Percentiles rank a stretch among this genome's conserved stretches.
Evolutionary conservation across 2,888 invertebrate species (phyloP).

Genomic region (Blomia tropicalis): DNA sequence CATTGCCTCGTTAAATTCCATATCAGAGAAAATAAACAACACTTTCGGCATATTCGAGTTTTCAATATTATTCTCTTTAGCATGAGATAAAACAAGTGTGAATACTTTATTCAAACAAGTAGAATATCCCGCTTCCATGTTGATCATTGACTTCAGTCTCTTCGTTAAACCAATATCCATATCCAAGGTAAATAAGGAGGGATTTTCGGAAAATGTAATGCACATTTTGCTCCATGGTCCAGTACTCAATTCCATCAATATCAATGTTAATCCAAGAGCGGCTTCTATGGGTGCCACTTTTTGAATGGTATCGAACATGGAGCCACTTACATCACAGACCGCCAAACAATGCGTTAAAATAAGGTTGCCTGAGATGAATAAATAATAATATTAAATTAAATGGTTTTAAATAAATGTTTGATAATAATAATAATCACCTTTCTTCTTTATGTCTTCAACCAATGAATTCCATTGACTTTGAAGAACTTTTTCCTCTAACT

Average conservation of each 20-base stretch:
- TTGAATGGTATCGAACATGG: neutral
- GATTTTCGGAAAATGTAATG: conserved; percentile 11
- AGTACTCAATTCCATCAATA: neutral
- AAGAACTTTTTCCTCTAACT: neutral
- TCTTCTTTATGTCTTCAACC: neutral
- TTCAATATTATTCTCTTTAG: neutral
- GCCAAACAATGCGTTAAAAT: neutral
- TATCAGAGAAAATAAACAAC: conserved; percentile 18
- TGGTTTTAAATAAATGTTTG: neutral
- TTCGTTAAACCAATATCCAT: neutral
- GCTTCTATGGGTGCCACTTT: neutral
- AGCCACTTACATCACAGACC: conserved; percentile 19
- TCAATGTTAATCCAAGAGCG: conserved; percentile 18
- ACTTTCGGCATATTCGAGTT: conserved; percentile 15
- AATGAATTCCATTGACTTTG: conserved; percentile 19
- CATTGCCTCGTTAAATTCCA: conserved; percentile 18
- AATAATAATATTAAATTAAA: neutral
- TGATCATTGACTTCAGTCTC: neutral
- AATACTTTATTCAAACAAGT: conserved; percentile 17
- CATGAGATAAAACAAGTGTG: conserved; percentile 4
- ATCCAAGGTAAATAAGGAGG: neutral
- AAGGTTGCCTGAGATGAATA: neutral
- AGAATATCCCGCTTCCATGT: neutral
- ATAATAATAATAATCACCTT: neutral
- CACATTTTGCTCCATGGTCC: conserved; percentile 5